A percentile compares a stretch with the other conserved stretches of the same genome.
These are phyloP conservation scores for Anoplius nigerrimus DNA, from an alignment of 2,888 invertebrate species.

Conservation along the genomic window DNA sequence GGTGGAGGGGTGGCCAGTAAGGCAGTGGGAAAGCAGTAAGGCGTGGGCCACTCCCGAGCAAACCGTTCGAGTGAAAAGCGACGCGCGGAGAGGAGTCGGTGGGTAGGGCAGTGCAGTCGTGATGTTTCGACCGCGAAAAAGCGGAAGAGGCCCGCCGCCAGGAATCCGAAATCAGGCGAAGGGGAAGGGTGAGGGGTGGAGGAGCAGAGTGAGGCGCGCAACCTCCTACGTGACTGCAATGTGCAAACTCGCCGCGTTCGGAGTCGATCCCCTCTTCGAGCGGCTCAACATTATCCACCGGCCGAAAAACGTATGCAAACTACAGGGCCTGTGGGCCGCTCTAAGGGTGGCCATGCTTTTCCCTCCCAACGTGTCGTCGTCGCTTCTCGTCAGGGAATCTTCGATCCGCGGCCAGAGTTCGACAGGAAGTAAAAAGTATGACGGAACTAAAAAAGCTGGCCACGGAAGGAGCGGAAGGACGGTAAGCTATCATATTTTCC, in stretches of 20 bases:
- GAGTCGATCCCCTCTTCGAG: conserved; percentile 9
- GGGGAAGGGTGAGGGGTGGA: conserved; percentile 49
- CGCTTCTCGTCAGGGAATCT: conserved; percentile 19
- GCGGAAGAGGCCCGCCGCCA: conserved; percentile 40
- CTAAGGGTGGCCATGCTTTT: conserved; percentile 10
- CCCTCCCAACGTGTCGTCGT: no score
- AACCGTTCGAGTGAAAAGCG: conserved; percentile 38
- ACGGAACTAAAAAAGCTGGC: background rate
- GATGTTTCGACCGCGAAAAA: conserved; percentile 55
- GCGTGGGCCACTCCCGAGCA: conserved; percentile 15
- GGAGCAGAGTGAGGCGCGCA: conserved; percentile 40
- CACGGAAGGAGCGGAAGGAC: background rate
- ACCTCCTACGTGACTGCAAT: conserved; percentile 67
- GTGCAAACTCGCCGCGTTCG: conserved; percentile 51
- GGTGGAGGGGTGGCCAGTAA: no score
- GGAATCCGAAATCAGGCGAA: conserved; percentile 69
- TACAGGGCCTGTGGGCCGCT: conserved; percentile 8
- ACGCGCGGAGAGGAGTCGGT: conserved; percentile 47
- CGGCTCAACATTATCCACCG: conserved; percentile 40
- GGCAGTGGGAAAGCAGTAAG: background rate
- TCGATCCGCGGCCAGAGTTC: background rate
- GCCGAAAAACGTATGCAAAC: conserved; percentile 38
- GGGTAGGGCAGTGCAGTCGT: conserved; percentile 24
- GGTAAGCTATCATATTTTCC: background rate
- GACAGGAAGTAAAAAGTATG: background rate